Base-by-base conservation (phyloP, 2,888 invertebrate species). In the Synanthedon tipuliformis region DNA sequence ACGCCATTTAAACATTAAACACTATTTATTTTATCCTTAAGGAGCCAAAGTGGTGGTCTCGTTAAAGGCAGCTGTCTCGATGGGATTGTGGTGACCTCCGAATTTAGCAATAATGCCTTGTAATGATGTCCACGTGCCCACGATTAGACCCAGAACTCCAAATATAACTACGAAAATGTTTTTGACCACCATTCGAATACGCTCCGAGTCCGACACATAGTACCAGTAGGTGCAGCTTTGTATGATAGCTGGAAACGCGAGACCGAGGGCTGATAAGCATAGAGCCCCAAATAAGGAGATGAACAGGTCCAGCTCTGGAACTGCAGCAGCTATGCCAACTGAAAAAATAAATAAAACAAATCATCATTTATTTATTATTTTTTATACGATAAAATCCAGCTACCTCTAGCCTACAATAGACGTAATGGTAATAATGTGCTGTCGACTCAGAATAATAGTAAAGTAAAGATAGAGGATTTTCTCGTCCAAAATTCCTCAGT, bases 181-280 rank as follows among this genome's bases (percentile, higher is more conserved):
- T 73, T 91, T 92, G 10, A 89, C 58, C 3, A 91, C 62, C 81
- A 92, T 88, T 61, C 91, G 88, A 4, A 84, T 74, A 59, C 88
- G 89, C 54, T 88, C 87, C 0, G 83, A 69, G 12, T 90, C 89
- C 1, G 86, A 84, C 5, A 88, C 89, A 53, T 89, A 85, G 65
- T 92, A 90, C 94, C 95, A 96, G 73, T 92, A 93, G 0, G 94
- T 93, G 73, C 93, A 92, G 60, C 93, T 90, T 69, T 97, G 94
- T 61, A 98, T 94, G 57, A 96, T 84, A 0, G 97, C 96, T 10
- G 97, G 97, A 75, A 97, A 94, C 1, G 95, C 94, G 50, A 98
- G 88, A 0, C 97, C 97, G 54, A 97, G 88, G 0, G 94, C 94
- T 0, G 97, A 95, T 50, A 96, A 88, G 59, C 96, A 95, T 2